Evolutionary conservation across 2,113 vertebrate species (phyloP).

Genomic region (Gavia stellata): DNA sequence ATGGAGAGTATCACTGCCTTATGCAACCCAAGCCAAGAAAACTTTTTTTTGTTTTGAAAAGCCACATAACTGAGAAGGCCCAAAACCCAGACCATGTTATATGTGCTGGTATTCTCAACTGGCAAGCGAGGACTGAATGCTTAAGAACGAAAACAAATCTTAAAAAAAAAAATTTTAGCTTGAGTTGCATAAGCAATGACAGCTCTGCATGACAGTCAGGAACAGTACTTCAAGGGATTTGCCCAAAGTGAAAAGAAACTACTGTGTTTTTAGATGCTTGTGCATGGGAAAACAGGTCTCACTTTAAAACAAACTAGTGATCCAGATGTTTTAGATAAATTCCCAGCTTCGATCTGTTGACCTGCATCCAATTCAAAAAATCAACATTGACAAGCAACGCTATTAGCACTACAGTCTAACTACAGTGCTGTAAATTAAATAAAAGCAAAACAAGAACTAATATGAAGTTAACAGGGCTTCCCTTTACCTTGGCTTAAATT

Average conservation of each 20-base stretch:
- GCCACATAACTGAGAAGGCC: not conserved
- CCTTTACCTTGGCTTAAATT: not conserved
- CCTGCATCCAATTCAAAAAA: not conserved
- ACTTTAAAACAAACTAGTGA: not conserved
- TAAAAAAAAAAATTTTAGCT: not conserved
- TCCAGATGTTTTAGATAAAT: not conserved
- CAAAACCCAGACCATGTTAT: not conserved
- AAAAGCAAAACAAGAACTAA: not conserved
- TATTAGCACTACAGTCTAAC: not conserved
- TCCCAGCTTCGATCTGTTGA: not conserved
- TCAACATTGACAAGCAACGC: not conserved
- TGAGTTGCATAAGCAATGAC: not conserved
- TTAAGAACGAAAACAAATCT: not conserved
- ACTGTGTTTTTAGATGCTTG: not conserved
- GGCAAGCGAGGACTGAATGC: not conserved
- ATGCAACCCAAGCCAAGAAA: not conserved
- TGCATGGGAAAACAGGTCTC: not conserved
- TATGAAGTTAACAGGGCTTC: not conserved
- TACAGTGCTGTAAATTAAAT: not conserved
- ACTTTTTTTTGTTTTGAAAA: not conserved
- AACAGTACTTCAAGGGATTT: not conserved
- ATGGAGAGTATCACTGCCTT: accelerated
- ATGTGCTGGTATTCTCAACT: not conserved
- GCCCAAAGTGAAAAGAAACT: not conserved
- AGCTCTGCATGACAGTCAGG: not conserved